Percentiles rank a stretch among this genome's conserved stretches.
phyloP scores from a whole-genome alignment of 2,797 vertebrate species.

The Sebastes elongatus region DNA sequence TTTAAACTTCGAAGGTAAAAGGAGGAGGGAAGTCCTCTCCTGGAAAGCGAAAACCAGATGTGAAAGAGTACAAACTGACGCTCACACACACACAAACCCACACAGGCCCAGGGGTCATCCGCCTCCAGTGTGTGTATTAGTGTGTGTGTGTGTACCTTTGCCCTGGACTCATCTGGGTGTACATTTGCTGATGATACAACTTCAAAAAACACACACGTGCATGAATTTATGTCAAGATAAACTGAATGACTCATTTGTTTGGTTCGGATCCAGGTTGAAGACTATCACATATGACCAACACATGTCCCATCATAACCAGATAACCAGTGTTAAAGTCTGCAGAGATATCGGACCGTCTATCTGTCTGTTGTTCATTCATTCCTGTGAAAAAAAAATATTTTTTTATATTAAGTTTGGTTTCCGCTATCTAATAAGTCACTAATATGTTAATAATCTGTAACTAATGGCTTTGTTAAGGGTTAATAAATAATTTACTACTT shows the following conservation, averaged over 20 bases:
- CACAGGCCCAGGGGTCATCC: not conserved
- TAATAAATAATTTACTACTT: not conserved
- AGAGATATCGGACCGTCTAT: not conserved
- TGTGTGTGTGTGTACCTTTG: constrained; percentile 61
- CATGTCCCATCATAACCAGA: constrained; percentile 17
- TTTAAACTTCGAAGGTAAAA: not conserved
- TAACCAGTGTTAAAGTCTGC: constrained; percentile 13
- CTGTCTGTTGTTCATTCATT: not conserved
- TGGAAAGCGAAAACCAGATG: constrained; percentile 71
- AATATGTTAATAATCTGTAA: not conserved
- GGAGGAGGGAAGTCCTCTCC: constrained; percentile 29
- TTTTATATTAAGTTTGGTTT: not conserved
- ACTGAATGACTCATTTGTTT: constrained; percentile 31
- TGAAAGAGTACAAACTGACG: not conserved
- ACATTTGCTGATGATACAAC: constrained; percentile 40
- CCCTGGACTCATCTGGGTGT: constrained; percentile 46
- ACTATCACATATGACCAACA: constrained; percentile 2
- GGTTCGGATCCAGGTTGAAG: constrained; percentile 4
- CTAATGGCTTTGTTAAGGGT: not conserved
- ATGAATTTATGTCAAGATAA: constrained; percentile 14
- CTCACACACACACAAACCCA: constrained; percentile 8
- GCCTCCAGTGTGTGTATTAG: not conserved
- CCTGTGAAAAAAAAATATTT: not conserved
- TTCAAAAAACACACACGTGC: constrained; percentile 9
- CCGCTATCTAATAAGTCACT: not conserved